Evolutionary conservation across 2,797 vertebrate genomes (phyloP), one percentile per base, ranked within the genome.

Genomic region (Erethizon dorsatum): DNA sequence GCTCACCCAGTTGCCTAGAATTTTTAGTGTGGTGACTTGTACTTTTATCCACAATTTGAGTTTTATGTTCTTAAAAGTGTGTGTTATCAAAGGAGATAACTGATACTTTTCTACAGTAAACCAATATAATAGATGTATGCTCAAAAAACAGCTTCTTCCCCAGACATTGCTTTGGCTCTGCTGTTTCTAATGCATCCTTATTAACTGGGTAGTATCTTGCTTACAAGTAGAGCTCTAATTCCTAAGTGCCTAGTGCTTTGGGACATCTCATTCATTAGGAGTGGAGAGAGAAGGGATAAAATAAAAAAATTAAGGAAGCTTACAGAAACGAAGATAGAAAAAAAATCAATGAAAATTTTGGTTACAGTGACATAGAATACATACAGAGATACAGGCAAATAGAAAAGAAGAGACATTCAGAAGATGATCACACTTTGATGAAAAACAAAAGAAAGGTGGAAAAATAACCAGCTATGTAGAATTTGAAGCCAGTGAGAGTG

Each of bases 381-480:
- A 22, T 45, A 31, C 45, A 77, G 47, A 75, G 45, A 28, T 47
- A 28, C 24, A 47, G 77, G 77, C 6, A 67, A 80, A 86, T 7
- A 87, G n/a, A 94, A 93, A 45, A 77, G 24, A 85, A 5, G 37
- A 50, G n/a, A 71, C 67, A 41, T 52, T 12, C 86, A 61, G 12
- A 89, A 67, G 26, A 80, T 78, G 18, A 47, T 86, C 5, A 17
- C 18, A 82, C 88, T 92, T 94, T 67, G 41, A 83, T 77, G 63
- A 89, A 86, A 90, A 75, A 69, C 28, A 82, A 79, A 83, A 33
- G 26, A 84, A 90, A 41, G 75, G 7, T 83, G 79, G 31, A 95
- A 75, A 84, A 57, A 18, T 37, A 5, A 10, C 47, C 80, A 52
- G 71, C 12, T 94, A 28, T 24, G 0, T 15, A 69, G 28, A 92